A percentile compares a stretch with the other conserved stretches of the same genome.
phyloP scores from a whole-genome alignment of 1,140 invertebrate species.

The Coboldia fuscipes region DNA sequence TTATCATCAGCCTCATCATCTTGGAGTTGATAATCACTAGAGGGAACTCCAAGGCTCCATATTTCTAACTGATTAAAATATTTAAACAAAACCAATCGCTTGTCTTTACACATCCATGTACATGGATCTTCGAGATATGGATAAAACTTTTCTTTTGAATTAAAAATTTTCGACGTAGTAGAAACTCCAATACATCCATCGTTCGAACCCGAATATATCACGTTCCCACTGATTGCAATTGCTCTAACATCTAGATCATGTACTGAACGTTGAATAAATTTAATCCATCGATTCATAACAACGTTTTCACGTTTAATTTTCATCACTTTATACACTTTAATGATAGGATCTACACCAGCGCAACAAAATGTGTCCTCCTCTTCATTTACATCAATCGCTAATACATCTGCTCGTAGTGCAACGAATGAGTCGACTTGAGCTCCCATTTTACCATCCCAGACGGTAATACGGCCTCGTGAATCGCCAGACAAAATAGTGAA shows the following conservation, averaged over 20 bases:
- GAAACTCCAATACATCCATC: conserved; percentile 53
- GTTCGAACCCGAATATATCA: conserved; percentile 55
- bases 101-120: conserved; percentile 30
- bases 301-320: conserved; percentile 33
- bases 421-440: conserved; percentile 45
- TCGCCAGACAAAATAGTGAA: conserved; percentile 78
- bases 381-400: conserved; percentile 45
- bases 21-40: conserved; percentile 8
- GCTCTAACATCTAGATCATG: conserved; percentile 69
- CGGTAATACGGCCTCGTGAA: conserved; percentile 59
- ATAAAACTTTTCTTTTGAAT: conserved; percentile 43
- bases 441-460: conserved; percentile 69
- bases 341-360: conserved; percentile 60
- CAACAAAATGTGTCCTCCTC: conserved; percentile 49
- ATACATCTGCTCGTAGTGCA: conserved; percentile 59
- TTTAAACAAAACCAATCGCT: conserved; percentile 39
- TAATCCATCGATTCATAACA: conserved; percentile 42
- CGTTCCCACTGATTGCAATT: conserved; percentile 34
- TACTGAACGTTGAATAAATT: conserved; percentile 48
- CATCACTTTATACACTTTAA: conserved; percentile 42
- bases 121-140: conserved; percentile 39
- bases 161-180: conserved; percentile 27
- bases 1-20: conserved; percentile 8
- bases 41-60: conserved; percentile 33
- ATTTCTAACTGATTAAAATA: conserved; percentile 42